Evolutionary conservation across 2,113 vertebrate genomes (phyloP), one percentile per base, ranked within the genome.

Genomic region (Boulengeromyrus knoepffleri): DNA sequence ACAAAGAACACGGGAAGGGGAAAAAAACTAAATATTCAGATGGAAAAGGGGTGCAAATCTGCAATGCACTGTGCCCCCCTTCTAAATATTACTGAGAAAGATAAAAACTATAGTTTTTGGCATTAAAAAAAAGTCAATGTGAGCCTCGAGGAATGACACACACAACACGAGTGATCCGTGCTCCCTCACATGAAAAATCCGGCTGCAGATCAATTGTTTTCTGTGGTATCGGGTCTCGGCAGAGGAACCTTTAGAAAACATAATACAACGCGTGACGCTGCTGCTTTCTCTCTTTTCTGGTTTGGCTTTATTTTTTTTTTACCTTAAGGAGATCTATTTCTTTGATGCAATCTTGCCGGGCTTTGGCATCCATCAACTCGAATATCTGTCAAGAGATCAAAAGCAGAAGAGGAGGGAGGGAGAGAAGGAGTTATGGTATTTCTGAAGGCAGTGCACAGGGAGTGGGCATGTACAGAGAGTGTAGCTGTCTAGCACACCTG

Each of bases 251-350:
- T 94, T 95, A 94, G 94, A 95, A 93, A 96, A 95, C 94, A 95
- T 93, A 96, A 94, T 93, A 88, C 93, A 90, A 93, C 92, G 90
- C 93, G 95, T 92, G 95, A 93, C 74, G 74, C 36, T 92, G 92
- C 93, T 88, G 93, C 88, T 94, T 95, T 95, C 93, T 93, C 93
- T 92, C 92, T 93, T 92, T 94, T 95, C 93, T 94, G 93, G 94
- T 95, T 80, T 1, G 74, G 31, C 13, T 80, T 42, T 80, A 39
- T 70, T 27, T 27, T 39, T 39, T 66, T 94, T 95, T 98, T 99
- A 99, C 98, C 98, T 99, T 99, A 92, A 99, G 98, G 95, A 99
- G 99, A 96, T 99, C 98, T 96, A 99, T 99, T 97, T 99, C 98
- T 97, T 99, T 99, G 97, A 99, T 99, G 96, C 98, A 99, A 95